Base-by-base conservation (phyloP, 2,888 invertebrate genomes). In the Xestia c-nigrum region DNA sequence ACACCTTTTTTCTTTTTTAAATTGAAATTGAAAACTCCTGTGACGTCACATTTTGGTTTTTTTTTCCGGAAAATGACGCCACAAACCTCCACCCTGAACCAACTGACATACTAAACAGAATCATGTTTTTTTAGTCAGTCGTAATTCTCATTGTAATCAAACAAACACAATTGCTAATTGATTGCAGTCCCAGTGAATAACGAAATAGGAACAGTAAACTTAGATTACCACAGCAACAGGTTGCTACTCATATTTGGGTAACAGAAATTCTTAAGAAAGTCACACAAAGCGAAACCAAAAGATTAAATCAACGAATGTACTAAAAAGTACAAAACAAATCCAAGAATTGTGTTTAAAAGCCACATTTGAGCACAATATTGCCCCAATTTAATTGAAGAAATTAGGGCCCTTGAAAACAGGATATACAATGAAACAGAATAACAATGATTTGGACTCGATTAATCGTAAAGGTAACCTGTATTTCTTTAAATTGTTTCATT, bases 371-470 rank as follows among this genome's bases (percentile, higher is more conserved):
- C 31, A 77, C 38, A 67, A n/a, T n/a, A 31, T 10, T 64, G 73
- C 31, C 61, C 73, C 9, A 74, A 40, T 80, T 74, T 69, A 14
- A 68, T 65, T 55, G 4, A 47, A 68, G 21, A 68, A 72, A 70
- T 47, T 43, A 55, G 16, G 46, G 19, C 14, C 0, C 5, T 52
- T 46, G 5, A 68, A 69, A 68, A 72, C 55, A 59, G 47, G 55
- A 69, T 57, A 47, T 40, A 57, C 38, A 81, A 71, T 43, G n/a
- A n/a, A 74, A 46, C 63, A 61, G 10, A 43, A n/a, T 46, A 64
- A 74, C 68, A 83, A 74, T 74, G 50, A 71, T 12, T 78, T 74
- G 63, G 14, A 21, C 73, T 63, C 47, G 14, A 74, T 83, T 4
- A 67, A 52, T 43, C n/a, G 1, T 31, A 50, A 50, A 21, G 21